Conservation (phyloP, 2,113 vertebrate genomes). For the Saccopteryx leptura region DNA sequence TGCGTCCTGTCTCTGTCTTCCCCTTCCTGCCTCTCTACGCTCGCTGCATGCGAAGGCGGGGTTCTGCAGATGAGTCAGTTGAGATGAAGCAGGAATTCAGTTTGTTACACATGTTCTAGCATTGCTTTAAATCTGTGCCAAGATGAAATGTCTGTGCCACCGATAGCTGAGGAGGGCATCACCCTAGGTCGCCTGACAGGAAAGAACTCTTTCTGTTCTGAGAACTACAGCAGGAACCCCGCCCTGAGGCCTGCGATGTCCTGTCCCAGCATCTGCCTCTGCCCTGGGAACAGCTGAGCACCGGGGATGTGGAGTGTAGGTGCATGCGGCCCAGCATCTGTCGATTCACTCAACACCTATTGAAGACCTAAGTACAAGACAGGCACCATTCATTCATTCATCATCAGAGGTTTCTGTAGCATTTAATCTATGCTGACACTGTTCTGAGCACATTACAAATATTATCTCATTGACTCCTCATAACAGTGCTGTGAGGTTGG, state of each 20-base stretch:
- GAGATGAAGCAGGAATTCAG: not conserved
- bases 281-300: not conserved
- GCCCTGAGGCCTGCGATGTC: not conserved
- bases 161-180: not conserved
- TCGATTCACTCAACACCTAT: not conserved
- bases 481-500: not conserved
- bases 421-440: not conserved
- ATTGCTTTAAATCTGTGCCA: not conserved
- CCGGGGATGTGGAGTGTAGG: not conserved
- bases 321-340: not conserved
- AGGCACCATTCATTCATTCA: not conserved
- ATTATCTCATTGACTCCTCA: not conserved
- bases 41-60: fast-evolving
- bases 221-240: not conserved
- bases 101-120: not conserved
- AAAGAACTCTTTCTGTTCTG: not conserved
- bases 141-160: not conserved
- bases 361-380: not conserved
- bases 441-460: not conserved
- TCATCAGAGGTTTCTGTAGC: not conserved
- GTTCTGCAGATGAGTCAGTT: not conserved
- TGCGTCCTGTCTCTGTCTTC: not conserved
- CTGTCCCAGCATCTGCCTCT: not conserved
- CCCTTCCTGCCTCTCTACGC: not conserved
- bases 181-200: not conserved